A percentile compares a stretch with the other conserved stretches of the same genome.
Evolutionary conservation across 2,888 invertebrate genomes (phyloP).

Genomic region (Adelphocoris suturalis): DNA sequence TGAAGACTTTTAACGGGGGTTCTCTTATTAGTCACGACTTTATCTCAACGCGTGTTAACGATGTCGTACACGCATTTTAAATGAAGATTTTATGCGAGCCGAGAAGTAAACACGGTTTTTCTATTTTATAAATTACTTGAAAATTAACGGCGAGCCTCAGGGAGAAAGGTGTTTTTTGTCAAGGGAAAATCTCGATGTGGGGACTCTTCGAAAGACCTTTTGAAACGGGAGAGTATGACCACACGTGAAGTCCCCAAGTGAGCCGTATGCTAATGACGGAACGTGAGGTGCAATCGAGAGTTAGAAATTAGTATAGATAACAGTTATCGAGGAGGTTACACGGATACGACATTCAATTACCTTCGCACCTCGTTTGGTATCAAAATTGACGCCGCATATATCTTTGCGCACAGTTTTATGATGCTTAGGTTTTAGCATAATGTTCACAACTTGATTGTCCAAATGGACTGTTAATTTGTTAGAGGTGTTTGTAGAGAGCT

Average conservation of each 20-base stretch:
- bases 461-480: slow-evolving; percentile 24
- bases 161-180: neutral
- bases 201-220: neutral
- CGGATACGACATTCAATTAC: slow-evolving; percentile 63
- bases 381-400: slow-evolving; percentile 45
- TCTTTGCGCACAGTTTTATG: slow-evolving; percentile 25
- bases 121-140: slow-evolving; percentile 32
- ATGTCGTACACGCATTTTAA: slow-evolving; percentile 22
- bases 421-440: slow-evolving; percentile 14
- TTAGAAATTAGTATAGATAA: slow-evolving; percentile 65
- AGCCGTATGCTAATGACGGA: slow-evolving; percentile 52
- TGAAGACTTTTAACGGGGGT: neutral
- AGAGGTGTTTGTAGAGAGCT: neutral
- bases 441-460: slow-evolving; percentile 64
- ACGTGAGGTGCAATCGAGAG: slow-evolving; percentile 62
- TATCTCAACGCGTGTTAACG: slow-evolving; percentile 24
- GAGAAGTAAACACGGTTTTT: slow-evolving; percentile 42
- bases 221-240: slow-evolving; percentile 48
- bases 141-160: neutral
- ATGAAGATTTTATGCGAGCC: slow-evolving; percentile 24
- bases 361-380: slow-evolving; percentile 58
- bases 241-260: slow-evolving; percentile 49
- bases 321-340: slow-evolving; percentile 44
- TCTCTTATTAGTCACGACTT: slow-evolving; percentile 39
- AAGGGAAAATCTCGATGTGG: neutral